phyloP scores from a whole-genome alignment of 2,888 invertebrate species.

The Eurois occulta region DNA sequence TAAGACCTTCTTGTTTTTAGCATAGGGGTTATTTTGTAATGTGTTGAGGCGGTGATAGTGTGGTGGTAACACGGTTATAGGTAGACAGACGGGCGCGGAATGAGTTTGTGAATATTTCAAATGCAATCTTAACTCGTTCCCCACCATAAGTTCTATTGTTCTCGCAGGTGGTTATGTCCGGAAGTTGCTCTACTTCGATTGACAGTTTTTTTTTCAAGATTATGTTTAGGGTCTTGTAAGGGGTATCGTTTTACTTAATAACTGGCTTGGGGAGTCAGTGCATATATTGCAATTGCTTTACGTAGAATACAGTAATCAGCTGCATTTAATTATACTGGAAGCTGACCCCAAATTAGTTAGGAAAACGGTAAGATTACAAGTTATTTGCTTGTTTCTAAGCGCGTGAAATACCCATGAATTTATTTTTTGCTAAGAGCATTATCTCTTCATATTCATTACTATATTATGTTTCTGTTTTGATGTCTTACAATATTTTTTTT shows the following conservation, averaged over 20 bases:
- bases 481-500: not conserved
- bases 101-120: constrained; percentile 89
- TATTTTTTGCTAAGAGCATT: no score
- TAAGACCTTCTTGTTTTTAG: constrained; percentile 15
- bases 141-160: constrained; percentile 88
- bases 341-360: not conserved
- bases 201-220: not conserved
- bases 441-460: not conserved
- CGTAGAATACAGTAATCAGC: not conserved
- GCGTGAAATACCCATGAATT: not conserved
- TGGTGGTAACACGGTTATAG: constrained; percentile 78
- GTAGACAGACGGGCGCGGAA: constrained; percentile 87
- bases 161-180: constrained; percentile 65
- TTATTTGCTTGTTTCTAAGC: not conserved
- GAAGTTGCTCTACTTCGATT: constrained; percentile 77
- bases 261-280: not conserved
- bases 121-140: constrained; percentile 87
- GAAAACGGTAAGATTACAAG: not conserved
- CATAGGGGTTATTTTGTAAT: constrained; percentile 66
- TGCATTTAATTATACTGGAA: not conserved
- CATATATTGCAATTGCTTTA: no score
- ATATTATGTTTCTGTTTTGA: not conserved
- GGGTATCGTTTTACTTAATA: not conserved
- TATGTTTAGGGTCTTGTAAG: not conserved
- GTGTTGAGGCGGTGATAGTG: constrained; percentile 40